Percentiles rank a stretch among this genome's conserved stretches.
phyloP scores from a whole-genome alignment of 1,140 invertebrate species.

The Vanessa tameamea region DNA sequence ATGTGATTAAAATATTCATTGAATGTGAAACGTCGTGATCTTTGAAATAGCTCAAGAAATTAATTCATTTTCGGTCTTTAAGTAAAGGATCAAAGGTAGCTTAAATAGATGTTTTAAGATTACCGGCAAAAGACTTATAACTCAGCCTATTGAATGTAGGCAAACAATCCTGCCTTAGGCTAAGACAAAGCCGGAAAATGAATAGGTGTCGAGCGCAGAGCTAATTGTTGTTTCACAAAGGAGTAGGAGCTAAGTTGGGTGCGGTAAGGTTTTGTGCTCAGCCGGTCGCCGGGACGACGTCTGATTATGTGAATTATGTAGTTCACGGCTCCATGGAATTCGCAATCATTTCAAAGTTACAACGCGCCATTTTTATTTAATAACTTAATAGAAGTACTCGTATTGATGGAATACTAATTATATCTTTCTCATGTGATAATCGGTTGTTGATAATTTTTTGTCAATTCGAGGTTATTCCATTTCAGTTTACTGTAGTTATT shows the following conservation, averaged over 20 bases:
- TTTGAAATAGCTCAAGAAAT: background rate
- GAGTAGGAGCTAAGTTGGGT: constrained; percentile 46
- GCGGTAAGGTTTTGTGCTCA: constrained; percentile 45
- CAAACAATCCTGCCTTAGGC: constrained; percentile 49
- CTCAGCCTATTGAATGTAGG: constrained; percentile 50
- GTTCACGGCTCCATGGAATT: constrained; percentile 16
- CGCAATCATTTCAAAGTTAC: no score
- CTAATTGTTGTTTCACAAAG: constrained; percentile 71
- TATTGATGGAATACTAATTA: no score
- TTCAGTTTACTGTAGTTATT: no score
- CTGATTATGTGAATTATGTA: constrained; percentile 21
- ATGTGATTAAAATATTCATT: no score
- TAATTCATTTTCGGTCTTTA: background rate
- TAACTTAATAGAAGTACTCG: no score
- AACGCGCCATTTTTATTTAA: no score
- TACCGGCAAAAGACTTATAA: constrained; percentile 32
- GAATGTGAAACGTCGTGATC: background rate
- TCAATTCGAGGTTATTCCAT: no score
- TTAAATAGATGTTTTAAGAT: constrained; percentile 13
- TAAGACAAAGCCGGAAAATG: constrained; percentile 67
- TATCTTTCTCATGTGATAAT: no score
- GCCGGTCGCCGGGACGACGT: constrained; percentile 31
- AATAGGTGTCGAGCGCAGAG: constrained; percentile 71
- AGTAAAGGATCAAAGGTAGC: constrained; percentile 1
- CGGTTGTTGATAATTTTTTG: no score